Conservation (phyloP, 2,113 vertebrate genomes). For the Sphaerodactylus townsendi region DNA sequence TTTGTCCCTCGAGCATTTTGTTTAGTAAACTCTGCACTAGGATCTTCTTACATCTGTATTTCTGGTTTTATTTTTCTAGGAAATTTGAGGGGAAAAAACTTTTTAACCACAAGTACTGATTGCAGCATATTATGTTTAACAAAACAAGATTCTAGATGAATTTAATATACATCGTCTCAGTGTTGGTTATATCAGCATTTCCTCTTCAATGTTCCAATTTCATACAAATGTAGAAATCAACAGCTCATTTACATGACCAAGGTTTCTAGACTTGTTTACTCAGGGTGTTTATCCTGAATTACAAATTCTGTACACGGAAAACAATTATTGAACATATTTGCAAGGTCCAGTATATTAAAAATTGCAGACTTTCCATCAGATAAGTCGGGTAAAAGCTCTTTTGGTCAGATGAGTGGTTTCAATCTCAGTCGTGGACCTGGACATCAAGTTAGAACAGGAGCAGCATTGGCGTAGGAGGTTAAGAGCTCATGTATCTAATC, state of each 20-base stretch:
- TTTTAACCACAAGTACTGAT: background rate
- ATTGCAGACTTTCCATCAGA: background rate
- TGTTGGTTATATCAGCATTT: background rate
- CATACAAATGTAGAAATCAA: background rate
- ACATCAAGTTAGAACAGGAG: background rate
- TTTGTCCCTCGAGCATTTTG: background rate
- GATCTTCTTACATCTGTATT: background rate
- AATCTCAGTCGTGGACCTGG: background rate
- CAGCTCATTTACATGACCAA: background rate
- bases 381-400: background rate
- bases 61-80: slow-evolving; percentile 29
- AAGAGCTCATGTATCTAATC: no score
- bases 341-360: background rate
- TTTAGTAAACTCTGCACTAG: slow-evolving; percentile 6
- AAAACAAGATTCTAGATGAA: background rate
- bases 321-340: background rate
- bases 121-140: background rate
- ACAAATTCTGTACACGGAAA: no score
- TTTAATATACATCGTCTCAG: background rate
- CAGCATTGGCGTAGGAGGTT: no score
- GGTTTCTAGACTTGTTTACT: background rate
- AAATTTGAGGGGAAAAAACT: background rate
- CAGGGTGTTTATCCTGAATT: background rate
- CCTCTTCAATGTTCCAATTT: background rate
- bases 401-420: background rate